phyloP scores from a whole-genome alignment of 2,113 vertebrate genomes.

The Rhea pennata region DNA sequence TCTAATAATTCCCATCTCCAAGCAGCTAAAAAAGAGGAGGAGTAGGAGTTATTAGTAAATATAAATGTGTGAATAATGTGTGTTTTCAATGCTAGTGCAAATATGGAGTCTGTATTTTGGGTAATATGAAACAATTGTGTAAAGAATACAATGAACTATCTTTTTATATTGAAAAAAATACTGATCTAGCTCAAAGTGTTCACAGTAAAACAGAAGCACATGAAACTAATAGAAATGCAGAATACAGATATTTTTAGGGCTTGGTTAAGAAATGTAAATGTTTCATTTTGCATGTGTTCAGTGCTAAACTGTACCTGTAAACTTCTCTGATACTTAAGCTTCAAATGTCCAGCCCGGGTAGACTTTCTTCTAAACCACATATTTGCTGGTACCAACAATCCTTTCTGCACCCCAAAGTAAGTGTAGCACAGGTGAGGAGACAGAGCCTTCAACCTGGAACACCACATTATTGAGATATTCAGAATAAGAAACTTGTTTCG shows the following conservation, averaged over 20 bases:
- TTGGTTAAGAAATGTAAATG: neutral
- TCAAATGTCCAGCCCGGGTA: neutral
- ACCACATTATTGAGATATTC: neutral
- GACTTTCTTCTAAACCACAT: neutral
- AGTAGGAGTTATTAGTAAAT: neutral
- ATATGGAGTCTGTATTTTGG: neutral
- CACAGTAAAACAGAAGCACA: neutral
- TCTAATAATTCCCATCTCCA: neutral
- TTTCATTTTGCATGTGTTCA: neutral
- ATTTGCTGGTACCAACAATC: rapidly evolving
- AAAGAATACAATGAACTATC: neutral
- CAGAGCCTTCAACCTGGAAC: neutral
- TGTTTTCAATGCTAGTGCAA: neutral
- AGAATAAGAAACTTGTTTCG: neutral
- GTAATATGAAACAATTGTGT: neutral
- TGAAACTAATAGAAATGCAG: neutral
- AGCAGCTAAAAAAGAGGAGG: neutral
- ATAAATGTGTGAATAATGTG: neutral
- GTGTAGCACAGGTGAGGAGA: neutral
- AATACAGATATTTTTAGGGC: neutral
- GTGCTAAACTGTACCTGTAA: too few species aligned
- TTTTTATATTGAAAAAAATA: neutral
- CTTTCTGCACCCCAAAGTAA: too few species aligned
- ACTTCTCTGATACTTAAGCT: neutral
- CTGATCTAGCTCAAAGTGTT: neutral